Conservation (phyloP, 2,113 vertebrate species). For the Cheirogaleus medius region DNA sequence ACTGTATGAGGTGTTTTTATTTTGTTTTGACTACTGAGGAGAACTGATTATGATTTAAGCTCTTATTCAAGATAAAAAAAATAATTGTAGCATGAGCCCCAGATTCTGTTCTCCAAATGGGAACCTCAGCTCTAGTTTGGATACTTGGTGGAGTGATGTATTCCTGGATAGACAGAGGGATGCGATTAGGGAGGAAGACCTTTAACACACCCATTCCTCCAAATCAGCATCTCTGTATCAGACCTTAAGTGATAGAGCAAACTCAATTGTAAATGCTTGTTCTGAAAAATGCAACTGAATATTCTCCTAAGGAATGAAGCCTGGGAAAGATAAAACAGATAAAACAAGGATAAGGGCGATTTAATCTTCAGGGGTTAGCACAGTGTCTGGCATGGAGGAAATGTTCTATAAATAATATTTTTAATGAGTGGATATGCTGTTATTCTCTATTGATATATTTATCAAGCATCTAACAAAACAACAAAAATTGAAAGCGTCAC, state of each 20-base stretch:
- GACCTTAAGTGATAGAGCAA: not conserved
- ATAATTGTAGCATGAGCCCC: not conserved
- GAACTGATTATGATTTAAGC: not conserved
- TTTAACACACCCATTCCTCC: not conserved
- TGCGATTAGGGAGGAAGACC: too few species aligned
- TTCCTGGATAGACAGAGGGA: not conserved
- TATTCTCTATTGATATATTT: not conserved
- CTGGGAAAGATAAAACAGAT: not conserved
- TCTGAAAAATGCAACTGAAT: constrained; percentile 27
- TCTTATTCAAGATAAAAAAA: constrained; percentile 42
- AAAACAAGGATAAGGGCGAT: not conserved
- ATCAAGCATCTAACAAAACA: not conserved
- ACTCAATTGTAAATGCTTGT: not conserved
- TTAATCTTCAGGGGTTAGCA: not conserved
- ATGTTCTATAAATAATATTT: not conserved
- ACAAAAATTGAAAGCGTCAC: not conserved
- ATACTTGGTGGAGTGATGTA: not conserved
- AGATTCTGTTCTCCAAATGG: not conserved
- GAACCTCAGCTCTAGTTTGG: not conserved
- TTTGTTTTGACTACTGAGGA: not conserved
- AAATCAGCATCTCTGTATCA: not conserved
- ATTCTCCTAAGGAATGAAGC: not conserved
- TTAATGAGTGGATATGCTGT: not conserved
- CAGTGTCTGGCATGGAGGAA: not conserved
- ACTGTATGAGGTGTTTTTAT: not conserved